Evolutionary conservation across 2,113 vertebrate genomes (phyloP), one percentile per base, ranked within the genome.

Genomic region (Raja brachyura): DNA sequence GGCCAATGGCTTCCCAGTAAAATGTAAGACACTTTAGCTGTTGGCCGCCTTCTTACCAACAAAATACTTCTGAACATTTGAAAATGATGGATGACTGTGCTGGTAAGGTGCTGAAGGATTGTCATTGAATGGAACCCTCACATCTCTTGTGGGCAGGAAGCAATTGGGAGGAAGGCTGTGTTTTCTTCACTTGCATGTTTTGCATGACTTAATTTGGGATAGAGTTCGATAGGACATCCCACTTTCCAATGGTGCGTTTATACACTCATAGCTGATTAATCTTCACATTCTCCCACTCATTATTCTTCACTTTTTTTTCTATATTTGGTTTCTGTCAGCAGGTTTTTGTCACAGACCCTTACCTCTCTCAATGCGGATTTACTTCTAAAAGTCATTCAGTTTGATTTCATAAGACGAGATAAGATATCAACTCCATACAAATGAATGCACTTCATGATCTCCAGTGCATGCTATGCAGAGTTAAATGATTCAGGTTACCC

Each of bases 401-500:
- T 11, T 73, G 22, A 25, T 73, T 33, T 16, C 22, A 48, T 73
- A 48, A 48, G 66, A 28, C 18, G 25, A 92, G 66, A n/a, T 90
- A 92, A 70, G 70, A 73, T 39, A 70, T 92, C 31, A 73, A 33
- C 70, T 10, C 20, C 88, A 92, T 73, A 70, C 31, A 90, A 68
- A 22, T 68, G 33, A 68, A 90, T 70, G 63, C 68, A 63, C 61
- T 90, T 90, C 68, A 22, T 33, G 61, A 68, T 68, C 86, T 90
- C n/a, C n/a, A 68, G 31, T 90, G 63, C n/a, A 90, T 9, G 31
- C 81, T 90, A n/a, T 22, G 81, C 86, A 22, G 31, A 48, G 20
- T 68, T 92, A 92, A 92, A 73, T 92, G 88, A 73, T 66, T 73
- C 33, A 70, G 39, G 39, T 73, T 70, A 25, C 88, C n/a, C 66